Conservation (phyloP, 2,888 invertebrate genomes). For the Globia sparganii region DNA sequence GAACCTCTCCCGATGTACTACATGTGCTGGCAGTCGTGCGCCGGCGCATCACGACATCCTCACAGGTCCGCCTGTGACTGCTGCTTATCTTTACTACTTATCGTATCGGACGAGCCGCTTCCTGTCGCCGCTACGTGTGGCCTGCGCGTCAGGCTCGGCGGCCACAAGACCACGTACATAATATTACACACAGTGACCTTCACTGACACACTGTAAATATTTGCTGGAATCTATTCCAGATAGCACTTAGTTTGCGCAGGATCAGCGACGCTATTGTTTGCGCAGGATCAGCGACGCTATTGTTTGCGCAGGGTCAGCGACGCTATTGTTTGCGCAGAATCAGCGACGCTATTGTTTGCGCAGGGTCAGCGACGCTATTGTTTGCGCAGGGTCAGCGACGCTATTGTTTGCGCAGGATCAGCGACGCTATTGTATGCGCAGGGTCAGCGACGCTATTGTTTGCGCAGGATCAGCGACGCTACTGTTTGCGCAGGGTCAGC, state of each 20-base stretch:
- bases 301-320: too few species aligned
- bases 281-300: too few species aligned
- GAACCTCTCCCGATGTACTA: conserved; percentile 7
- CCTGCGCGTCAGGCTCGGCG: background rate
- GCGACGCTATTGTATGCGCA: too few species aligned
- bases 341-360: too few species aligned
- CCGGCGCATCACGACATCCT: conserved; percentile 30
- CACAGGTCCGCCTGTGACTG: conserved; percentile 8
- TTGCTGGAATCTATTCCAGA: background rate
- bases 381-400: too few species aligned
- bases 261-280: too few species aligned
- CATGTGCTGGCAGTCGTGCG: conserved; percentile 27
- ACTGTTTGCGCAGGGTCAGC: too few species aligned
- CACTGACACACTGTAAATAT: background rate
- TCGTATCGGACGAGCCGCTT: conserved; percentile 23
- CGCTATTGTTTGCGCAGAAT: too few species aligned
- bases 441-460: too few species aligned
- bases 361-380: too few species aligned
- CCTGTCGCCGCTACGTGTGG: conserved; percentile 45
- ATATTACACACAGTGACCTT: background rate
- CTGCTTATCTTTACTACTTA: conserved; percentile 52
- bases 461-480: too few species aligned
- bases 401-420: too few species aligned
- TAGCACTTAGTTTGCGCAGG: background rate
- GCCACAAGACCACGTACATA: background rate